phyloP scores from a whole-genome alignment of 2,797 vertebrate species.

The Rhinella marina region DNA sequence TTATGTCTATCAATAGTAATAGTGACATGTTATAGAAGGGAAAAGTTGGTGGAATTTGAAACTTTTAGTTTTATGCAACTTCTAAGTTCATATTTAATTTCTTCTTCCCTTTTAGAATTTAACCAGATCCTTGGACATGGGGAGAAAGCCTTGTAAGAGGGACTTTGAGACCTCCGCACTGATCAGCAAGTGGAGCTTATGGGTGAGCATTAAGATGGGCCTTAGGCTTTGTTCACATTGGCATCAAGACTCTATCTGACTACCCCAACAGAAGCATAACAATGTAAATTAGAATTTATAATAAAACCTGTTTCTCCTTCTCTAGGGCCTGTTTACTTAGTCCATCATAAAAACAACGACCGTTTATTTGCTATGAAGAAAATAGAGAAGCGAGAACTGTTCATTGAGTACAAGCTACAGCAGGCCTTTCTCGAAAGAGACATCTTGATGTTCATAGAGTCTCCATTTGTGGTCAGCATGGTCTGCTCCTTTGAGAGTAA shows the following conservation, averaged over 20 bases:
- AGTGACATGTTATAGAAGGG: too few relatives aligned
- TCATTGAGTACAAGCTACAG: slow-evolving; percentile 89
- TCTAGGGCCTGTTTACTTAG: slow-evolving; percentile 85
- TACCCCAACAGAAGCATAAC: background rate
- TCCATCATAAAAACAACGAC: slow-evolving; percentile 92
- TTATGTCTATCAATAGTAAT: too few relatives aligned
- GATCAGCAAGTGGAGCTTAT: background rate
- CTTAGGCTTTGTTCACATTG: background rate
- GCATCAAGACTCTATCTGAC: background rate
- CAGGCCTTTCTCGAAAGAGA: slow-evolving; percentile 95
- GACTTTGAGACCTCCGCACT: background rate
- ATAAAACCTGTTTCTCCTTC: slow-evolving; percentile 22
- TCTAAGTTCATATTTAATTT: background rate
- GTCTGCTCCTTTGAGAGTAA: slow-evolving; percentile 95
- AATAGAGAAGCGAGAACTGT: slow-evolving; percentile 95
- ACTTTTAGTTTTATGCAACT: background rate
- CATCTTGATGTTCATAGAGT: slow-evolving; percentile 95
- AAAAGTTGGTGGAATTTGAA: too few relatives aligned
- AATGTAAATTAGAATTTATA: background rate
- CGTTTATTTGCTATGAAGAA: slow-evolving; percentile 98
- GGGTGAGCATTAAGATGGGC: background rate
- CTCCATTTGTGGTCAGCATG: slow-evolving; percentile 98
- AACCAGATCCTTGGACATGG: background rate
- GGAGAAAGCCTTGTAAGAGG: background rate
- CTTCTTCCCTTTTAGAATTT: background rate